Conservation (phyloP, 2,888 invertebrate genomes). For the Macrosiphum euphorbiae region DNA sequence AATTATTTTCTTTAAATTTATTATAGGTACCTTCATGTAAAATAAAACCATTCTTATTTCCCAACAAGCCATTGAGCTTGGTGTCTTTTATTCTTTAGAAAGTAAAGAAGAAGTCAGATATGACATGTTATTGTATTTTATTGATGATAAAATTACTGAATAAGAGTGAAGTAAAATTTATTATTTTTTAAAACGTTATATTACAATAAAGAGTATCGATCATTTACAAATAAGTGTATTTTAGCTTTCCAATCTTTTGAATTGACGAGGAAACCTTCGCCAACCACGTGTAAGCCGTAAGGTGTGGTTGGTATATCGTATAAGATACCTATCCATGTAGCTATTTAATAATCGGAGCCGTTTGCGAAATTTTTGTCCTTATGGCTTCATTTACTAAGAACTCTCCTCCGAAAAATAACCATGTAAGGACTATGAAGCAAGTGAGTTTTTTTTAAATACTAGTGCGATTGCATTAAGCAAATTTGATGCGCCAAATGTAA, state of each 20-base stretch:
- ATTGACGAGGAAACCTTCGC: background rate
- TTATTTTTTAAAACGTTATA: conserved; percentile 14
- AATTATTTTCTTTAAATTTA: background rate
- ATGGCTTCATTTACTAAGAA: background rate
- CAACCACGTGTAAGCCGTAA: background rate
- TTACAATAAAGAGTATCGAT: background rate
- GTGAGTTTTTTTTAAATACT: background rate
- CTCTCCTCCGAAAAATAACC: background rate
- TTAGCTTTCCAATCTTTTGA: conserved; percentile 42
- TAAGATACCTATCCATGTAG: background rate
- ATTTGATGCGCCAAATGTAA: background rate
- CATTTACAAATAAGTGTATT: background rate
- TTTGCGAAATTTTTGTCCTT: background rate
- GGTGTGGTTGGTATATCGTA: background rate
- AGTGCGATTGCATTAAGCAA: background rate
- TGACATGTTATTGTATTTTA: background rate
- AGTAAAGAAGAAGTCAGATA: background rate
- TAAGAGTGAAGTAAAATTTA: conserved; percentile 24
- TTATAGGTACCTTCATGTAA: background rate
- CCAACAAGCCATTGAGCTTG: background rate
- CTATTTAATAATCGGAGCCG: background rate
- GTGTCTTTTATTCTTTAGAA: conserved; percentile 22
- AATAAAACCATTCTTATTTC: background rate
- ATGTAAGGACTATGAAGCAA: background rate
- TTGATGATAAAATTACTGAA: conserved; percentile 3